Conservation (phyloP, 1,140 invertebrate genomes). For the Drosophila pectinifera region DNA sequence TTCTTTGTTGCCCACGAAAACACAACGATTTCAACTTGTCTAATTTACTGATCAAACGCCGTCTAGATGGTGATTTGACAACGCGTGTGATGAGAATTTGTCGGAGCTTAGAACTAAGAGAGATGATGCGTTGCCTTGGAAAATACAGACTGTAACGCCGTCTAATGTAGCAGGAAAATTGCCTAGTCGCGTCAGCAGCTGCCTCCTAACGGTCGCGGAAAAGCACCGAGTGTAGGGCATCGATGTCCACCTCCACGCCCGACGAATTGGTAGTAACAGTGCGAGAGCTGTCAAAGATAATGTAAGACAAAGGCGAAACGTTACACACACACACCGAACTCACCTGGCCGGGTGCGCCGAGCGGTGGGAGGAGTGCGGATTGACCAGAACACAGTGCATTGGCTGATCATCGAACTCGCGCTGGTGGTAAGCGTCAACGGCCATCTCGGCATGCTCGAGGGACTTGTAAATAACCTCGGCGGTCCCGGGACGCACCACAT, state of each 20-base stretch:
- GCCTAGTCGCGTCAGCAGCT: conserved; percentile 9
- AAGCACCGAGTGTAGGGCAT: conserved; percentile 74
- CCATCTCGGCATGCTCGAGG: conserved; percentile 93
- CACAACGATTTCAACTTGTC: background rate
- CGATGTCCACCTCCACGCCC: conserved; percentile 73
- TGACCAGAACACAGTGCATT: conserved; percentile 92
- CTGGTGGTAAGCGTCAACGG: conserved; percentile 96
- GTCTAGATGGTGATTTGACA: background rate
- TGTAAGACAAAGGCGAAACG: background rate
- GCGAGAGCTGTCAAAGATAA: conserved; percentile 44
- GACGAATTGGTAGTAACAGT: conserved; percentile 73
- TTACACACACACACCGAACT: conserved; percentile 31
- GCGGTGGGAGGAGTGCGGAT: conserved; percentile 88
- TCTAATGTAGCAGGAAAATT: conserved; percentile 18
- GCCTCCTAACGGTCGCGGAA: conserved; percentile 62
- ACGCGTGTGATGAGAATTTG: background rate
- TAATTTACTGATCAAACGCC: conserved; percentile 22
- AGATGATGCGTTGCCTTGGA: conserved; percentile 26
- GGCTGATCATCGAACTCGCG: conserved; percentile 94
- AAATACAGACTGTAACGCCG: conserved; percentile 1
- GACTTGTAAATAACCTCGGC: conserved; percentile 96
- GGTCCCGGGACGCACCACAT: conserved; percentile 93
- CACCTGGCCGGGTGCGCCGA: conserved; percentile 85
- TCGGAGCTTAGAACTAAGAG: conserved; percentile 21
- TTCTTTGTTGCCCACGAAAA: background rate